phyloP scores from a whole-genome alignment of 2,888 invertebrate genomes.

The Volucella zonaria region DNA sequence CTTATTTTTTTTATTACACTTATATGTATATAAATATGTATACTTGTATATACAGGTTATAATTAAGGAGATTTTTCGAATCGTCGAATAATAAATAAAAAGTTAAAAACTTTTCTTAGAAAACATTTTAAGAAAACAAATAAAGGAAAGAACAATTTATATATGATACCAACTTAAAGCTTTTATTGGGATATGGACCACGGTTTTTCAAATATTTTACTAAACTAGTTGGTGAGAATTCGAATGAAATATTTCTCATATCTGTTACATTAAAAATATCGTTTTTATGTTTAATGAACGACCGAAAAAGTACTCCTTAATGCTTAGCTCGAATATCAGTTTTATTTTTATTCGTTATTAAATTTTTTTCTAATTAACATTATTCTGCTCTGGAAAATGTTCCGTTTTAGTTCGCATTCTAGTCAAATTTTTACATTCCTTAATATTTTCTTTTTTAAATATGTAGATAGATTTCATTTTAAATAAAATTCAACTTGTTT shows the following conservation, averaged over 20 bases:
- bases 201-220: too few species aligned
- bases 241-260: too few species aligned
- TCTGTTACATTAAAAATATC: too few species aligned
- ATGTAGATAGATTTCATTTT: constrained; percentile 35
- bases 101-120: background rate
- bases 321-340: constrained; percentile 36
- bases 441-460: background rate
- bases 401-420: constrained; percentile 27
- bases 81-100: background rate
- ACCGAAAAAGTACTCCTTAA: constrained; percentile 25
- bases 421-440: constrained; percentile 34
- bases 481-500: constrained; percentile 34
- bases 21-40: constrained; percentile 43
- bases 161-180: background rate
- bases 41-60: constrained; percentile 43
- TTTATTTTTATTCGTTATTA: constrained; percentile 2
- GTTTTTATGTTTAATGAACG: background rate
- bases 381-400: constrained; percentile 27
- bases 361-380: constrained; percentile 18
- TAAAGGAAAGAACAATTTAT: background rate
- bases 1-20: constrained; percentile 37
- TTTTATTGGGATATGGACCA: background rate
- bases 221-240: too few species aligned
- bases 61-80: constrained; percentile 31
- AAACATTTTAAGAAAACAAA: background rate